A percentile compares a stretch with the other conserved stretches of the same genome.
Conservation (phyloP, 2,113 vertebrate species). For the Calidris pygmaea region DNA sequence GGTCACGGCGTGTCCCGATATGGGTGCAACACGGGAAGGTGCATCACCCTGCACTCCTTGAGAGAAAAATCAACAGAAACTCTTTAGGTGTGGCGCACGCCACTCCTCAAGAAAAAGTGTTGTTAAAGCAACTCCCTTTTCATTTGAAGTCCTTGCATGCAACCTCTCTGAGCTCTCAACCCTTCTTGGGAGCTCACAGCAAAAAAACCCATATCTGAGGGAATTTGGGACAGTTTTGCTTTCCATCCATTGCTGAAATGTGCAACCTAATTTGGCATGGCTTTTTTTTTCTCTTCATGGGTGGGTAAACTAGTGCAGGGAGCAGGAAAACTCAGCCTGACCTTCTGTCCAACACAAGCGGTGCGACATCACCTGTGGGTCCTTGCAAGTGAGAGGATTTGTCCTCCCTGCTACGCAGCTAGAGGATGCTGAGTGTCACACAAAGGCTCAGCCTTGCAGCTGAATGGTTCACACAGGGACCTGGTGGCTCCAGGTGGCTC, state of each 20-base stretch:
- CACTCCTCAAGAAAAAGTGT: neutral
- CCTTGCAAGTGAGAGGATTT: neutral
- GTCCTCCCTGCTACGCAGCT: neutral
- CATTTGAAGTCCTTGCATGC: neutral
- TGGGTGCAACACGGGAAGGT: neutral
- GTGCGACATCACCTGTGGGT: neutral
- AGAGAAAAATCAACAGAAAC: neutral
- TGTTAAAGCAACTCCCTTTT: neutral
- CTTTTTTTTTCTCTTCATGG: neutral
- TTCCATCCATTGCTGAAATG: neutral
- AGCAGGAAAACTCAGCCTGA: neutral
- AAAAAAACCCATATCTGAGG: no score
- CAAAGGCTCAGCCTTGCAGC: neutral
- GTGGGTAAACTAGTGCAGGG: neutral
- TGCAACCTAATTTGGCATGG: neutral
- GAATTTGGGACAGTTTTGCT: neutral
- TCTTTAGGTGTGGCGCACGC: no score
- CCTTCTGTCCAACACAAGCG: neutral
- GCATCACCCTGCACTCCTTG: neutral
- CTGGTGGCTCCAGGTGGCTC: neutral
- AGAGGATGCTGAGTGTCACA: neutral
- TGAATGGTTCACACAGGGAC: neutral
- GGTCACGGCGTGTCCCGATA: neutral
- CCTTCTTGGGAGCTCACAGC: neutral
- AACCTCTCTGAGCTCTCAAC: neutral